phyloP scores from a whole-genome alignment of 2,113 vertebrate species.

The Sylvietta virens region DNA sequence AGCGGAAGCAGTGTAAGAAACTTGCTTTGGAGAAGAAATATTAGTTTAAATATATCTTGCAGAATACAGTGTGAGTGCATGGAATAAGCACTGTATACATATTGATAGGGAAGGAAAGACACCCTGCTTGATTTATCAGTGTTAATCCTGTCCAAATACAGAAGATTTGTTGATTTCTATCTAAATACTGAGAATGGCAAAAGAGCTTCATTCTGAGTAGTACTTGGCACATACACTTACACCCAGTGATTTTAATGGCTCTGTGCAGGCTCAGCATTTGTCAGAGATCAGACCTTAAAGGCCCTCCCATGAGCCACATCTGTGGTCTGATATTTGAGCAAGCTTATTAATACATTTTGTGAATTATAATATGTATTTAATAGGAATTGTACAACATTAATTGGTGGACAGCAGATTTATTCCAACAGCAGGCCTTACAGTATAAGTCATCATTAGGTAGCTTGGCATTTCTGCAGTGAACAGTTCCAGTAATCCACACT shows the following conservation, averaged over 20 bases:
- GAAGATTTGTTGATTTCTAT: background rate
- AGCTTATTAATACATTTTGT: slow-evolving; percentile 43
- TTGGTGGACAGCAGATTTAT: slow-evolving; percentile 60
- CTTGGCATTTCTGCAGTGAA: slow-evolving; percentile 54
- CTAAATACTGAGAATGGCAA: background rate
- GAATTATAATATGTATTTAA: slow-evolving; percentile 56
- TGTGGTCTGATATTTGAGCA: slow-evolving; percentile 5
- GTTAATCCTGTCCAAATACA: background rate
- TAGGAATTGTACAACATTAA: slow-evolving; percentile 51
- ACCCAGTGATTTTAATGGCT: slow-evolving; percentile 12
- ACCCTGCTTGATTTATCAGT: background rate
- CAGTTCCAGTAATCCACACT: slow-evolving; percentile 62
- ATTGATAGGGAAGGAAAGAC: background rate
- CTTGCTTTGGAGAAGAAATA: background rate
- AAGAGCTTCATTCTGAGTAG: background rate
- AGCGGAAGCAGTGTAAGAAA: background rate
- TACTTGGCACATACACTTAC: background rate
- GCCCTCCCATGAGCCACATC: slow-evolving; percentile 28
- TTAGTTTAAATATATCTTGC: background rate
- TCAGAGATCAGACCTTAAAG: slow-evolving; percentile 38
- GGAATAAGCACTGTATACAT: background rate
- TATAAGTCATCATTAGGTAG: slow-evolving; percentile 53
- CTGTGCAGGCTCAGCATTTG: slow-evolving; percentile 41
- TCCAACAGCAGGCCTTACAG: slow-evolving; percentile 32
- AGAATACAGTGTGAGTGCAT: background rate